These are phyloP conservation scores for Dysdera silvatica DNA, from an alignment of 1,140 invertebrate species.

Conservation along the genomic window DNA sequence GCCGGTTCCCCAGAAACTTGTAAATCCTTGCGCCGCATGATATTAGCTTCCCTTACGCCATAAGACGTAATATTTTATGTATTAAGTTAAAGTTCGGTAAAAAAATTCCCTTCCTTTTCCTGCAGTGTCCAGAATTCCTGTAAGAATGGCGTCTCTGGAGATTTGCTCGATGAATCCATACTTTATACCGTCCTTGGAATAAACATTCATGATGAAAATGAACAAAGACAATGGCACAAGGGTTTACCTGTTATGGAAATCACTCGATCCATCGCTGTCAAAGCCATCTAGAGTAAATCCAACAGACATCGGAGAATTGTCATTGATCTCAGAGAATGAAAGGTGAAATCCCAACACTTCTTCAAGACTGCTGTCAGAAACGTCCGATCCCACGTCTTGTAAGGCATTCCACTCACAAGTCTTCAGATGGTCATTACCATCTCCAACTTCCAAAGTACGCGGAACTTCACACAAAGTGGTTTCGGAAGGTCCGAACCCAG, in stretches of 20 bases:
- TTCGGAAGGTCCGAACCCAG: slow-evolving; percentile 2
- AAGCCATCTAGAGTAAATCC: slow-evolving; percentile 4
- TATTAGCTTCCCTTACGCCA: too few species aligned
- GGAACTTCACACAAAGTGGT: not conserved
- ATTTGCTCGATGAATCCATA: too few species aligned
- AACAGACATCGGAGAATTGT: not conserved
- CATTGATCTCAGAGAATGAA: not conserved
- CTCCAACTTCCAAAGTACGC: not conserved
- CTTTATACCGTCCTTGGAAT: too few species aligned
- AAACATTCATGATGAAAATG: too few species aligned
- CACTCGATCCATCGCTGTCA: slow-evolving; percentile 15
- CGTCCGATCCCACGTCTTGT: slow-evolving; percentile 4
- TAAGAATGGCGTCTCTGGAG: too few species aligned
- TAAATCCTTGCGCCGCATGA: too few species aligned
- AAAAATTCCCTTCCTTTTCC: too few species aligned
- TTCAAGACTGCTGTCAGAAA: slow-evolving; percentile 11
- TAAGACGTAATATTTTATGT: too few species aligned
- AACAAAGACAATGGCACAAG: too few species aligned
- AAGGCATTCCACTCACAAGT: not conserved
- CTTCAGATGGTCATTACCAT: not conserved
- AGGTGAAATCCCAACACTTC: not conserved
- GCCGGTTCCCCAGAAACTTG: too few species aligned
- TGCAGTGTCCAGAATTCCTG: too few species aligned
- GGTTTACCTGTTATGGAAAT: slow-evolving; percentile 15
- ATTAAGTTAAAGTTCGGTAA: too few species aligned